Evolutionary conservation across 2,888 invertebrate species (phyloP), one percentile per base, ranked within the genome.

Genomic region (Cataglyphis livida): DNA sequence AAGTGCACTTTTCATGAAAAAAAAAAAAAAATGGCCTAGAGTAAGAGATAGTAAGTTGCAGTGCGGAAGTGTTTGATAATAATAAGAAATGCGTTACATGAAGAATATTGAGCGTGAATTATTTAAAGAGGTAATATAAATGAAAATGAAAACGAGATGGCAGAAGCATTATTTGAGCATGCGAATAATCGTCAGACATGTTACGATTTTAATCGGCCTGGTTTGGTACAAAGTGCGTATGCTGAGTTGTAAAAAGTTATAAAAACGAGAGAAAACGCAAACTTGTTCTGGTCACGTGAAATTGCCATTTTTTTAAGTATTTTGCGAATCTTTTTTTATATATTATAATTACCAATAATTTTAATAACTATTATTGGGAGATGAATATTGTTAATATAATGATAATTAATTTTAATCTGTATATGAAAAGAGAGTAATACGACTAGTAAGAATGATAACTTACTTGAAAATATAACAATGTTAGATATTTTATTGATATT

Each of bases 221-320:
- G 94, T 94, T 94, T 94, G 94, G 94, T 94, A 94, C 94, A 94
- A 94, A 94, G 93, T 92, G 92, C 91, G 91, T 92, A 93, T 91
- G 93, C 92, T 91, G 93, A 93, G 92, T 93, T 93, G 94, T 94
- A 93, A 93, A 94, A 93, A 93, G 93, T 93, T 91, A 90, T 90
- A 88, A 91, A 91, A 89, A 90, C 79, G 81, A 84, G 79, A 82
- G 78, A 87, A 90, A 92, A 91, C 91, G 91, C 92, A 92, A 94
- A 94, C 94, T 92, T 92, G 93, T 94, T 94, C 94, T 94, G 94
- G 94, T 94, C 94, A 94, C 92, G 92, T 93, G 92, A 94, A 94
- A 94, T 94, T 94, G 94, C 94, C 94, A 94, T 94, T 94, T 93
- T 51, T 93, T 92, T 90, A 92, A 91, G 88, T 93, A 93, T 91